Conservation (phyloP, 2,113 vertebrate genomes). For the Plecotus auritus region DNA sequence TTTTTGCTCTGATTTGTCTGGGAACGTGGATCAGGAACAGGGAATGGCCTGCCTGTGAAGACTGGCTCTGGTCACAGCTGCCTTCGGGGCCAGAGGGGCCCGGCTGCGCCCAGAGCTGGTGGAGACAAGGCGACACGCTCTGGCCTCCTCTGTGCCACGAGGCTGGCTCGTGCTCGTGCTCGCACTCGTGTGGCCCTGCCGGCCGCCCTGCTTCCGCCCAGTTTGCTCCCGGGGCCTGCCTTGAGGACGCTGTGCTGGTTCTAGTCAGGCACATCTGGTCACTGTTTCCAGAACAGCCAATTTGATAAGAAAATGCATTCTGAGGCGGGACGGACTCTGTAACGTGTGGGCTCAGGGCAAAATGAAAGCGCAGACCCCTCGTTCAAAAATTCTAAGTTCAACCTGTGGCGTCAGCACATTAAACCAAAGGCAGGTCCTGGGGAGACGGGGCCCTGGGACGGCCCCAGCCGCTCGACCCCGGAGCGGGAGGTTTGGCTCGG, state of each 20-base stretch:
- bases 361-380: neutral
- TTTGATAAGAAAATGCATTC: neutral
- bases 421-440: neutral
- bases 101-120: neutral
- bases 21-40: neutral
- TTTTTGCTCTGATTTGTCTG: neutral
- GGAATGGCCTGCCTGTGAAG: neutral
- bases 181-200: neutral
- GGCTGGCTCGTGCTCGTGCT: neutral
- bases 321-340: neutral
- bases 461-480: rapidly evolving
- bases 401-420: neutral
- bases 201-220: neutral
- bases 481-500: neutral
- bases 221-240: neutral
- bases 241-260: neutral
- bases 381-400: neutral
- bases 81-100: neutral
- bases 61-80: neutral
- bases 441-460: rapidly evolving
- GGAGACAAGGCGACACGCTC: neutral
- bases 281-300: neutral
- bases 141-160: neutral
- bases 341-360: neutral
- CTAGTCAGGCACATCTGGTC: neutral